Evolutionary conservation across 2,797 vertebrate species (phyloP), one percentile per base, ranked within the genome.

Genomic region (Mycteria americana): DNA sequence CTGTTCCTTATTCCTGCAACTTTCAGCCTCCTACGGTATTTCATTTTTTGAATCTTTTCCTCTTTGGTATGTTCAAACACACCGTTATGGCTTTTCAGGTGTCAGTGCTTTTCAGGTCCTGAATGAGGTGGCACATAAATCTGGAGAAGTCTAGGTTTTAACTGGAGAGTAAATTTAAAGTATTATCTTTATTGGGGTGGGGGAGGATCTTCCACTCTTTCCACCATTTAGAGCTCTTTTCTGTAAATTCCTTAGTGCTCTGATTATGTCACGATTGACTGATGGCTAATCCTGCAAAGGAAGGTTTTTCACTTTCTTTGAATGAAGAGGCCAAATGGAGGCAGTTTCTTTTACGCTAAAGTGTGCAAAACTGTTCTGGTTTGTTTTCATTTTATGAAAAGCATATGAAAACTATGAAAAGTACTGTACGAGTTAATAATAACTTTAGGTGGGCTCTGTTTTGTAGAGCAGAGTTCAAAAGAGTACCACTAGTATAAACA

Each of bases 301-400:
- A 67, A 60, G 21, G 2, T 4, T 41, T 87, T 91, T 86, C 46
- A 43, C 33, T 78, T 68, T 76, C 50, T 72, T 64, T 93, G 57
- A 76, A 59, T 37, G 31, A 92, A 59, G 56, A 85, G 24, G 19
- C 45, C 81, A 77, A 85, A 77, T 64, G 12, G 43, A 95, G 35
- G 15, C 56, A 70, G 35, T 88, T 83, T 79, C 13, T 81, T 89
- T 85, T 93, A 77, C 37, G 43, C 11, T 67, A 50, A 92, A 73
- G 67, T 48, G 56, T 91, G 59, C 67, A 69, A 77, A 93, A 79
- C 59, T 62, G 9, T 76, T 94, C 65, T 87, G 51, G 2, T 76
- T 93, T 90, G 54, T 59, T 95, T 95, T 92, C 7, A 31, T 84
- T 88, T 90, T 88, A 86, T 93, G 67, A 57, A 74, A 84, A 67